Evolutionary conservation across 2,113 vertebrate species (phyloP).

Genomic region (Antechinus stuartii): DNA sequence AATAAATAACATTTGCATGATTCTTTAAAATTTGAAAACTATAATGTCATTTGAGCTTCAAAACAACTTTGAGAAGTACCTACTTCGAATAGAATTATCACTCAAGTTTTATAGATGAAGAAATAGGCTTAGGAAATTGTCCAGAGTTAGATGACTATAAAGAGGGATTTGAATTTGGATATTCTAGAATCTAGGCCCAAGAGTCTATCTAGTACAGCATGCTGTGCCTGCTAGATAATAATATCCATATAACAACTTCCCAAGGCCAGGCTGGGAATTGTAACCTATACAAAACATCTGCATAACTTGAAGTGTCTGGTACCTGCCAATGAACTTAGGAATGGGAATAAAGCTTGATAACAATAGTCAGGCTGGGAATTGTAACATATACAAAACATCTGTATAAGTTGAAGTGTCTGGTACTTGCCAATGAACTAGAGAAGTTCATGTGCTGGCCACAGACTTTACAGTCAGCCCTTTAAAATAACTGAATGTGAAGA

Average conservation of each 20-base stretch:
- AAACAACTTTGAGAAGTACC: background rate
- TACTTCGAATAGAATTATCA: background rate
- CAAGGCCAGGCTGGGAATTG: background rate
- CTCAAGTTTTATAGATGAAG: background rate
- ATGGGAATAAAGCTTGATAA: background rate
- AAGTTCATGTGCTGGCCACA: background rate
- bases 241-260: background rate
- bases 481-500: conserved; percentile 42
- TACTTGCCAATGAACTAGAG: background rate
- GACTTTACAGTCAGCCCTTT: conserved; percentile 31
- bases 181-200: background rate
- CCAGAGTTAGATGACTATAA: background rate
- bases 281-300: background rate
- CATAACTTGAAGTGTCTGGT: background rate
- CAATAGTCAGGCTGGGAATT: background rate
- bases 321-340: conserved; percentile 41
- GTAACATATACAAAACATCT: background rate
- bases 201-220: background rate
- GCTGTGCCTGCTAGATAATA: background rate
- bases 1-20: background rate
- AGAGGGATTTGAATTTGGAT: background rate
- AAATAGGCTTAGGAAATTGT: background rate
- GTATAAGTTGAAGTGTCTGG: background rate
- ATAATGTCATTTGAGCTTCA: background rate
- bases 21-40: background rate